These are phyloP conservation scores for Crypturellus undulatus DNA, from an alignment of 2,113 vertebrate species.

Conservation along the genomic window DNA sequence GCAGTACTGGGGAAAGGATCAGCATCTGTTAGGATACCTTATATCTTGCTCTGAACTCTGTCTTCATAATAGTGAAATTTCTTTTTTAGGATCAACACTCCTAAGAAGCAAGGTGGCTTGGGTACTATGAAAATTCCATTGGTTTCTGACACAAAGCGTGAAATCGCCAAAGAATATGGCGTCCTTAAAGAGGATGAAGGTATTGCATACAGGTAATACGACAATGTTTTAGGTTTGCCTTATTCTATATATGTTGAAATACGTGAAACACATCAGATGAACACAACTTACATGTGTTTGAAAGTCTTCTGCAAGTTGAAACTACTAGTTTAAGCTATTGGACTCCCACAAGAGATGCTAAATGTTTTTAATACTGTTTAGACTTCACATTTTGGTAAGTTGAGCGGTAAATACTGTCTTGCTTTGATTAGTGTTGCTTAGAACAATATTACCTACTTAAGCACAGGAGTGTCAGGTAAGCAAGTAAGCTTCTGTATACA, in stretches of 20 bases:
- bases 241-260: not conserved
- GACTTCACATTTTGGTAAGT: not conserved
- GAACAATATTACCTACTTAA: not conserved
- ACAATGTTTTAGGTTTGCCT: too few relatives aligned
- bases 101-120: slow-evolving; percentile 94
- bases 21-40: not conserved
- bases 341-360: not conserved
- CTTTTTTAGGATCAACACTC: slow-evolving; percentile 87
- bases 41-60: not conserved
- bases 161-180: slow-evolving; percentile 91
- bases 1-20: not conserved
- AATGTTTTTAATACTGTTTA: not conserved
- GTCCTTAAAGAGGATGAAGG: slow-evolving; percentile 96
- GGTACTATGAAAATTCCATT: slow-evolving; percentile 94
- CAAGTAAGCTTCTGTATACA: not conserved
- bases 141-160: slow-evolving; percentile 87
- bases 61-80: not conserved
- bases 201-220: slow-evolving; percentile 91
- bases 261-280: not conserved
- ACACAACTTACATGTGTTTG: not conserved
- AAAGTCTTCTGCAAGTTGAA: not conserved
- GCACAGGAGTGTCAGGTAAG: not conserved
- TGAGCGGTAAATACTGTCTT: not conserved
- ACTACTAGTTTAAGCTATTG: not conserved
- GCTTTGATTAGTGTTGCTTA: not conserved